Conservation (phyloP, 1,140 invertebrate species). For the Rhynchophorus ferrugineus region DNA sequence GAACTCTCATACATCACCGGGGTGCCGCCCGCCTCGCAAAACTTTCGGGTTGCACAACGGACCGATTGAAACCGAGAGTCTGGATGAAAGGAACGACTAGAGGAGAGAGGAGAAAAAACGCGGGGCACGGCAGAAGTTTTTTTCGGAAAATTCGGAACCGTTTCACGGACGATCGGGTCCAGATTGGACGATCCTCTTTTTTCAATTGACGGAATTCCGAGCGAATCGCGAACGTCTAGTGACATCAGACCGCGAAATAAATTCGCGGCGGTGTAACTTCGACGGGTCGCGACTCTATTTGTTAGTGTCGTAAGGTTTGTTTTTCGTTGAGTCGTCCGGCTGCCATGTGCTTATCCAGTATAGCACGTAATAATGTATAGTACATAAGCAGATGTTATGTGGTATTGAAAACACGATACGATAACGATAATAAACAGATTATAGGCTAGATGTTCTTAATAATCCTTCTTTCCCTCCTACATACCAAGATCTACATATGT, state of each 20-base stretch:
- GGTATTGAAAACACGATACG: too few species aligned
- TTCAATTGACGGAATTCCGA: constrained; percentile 11
- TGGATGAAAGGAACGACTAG: too few species aligned
- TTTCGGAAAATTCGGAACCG: constrained; percentile 9
- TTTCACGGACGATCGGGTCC: background rate
- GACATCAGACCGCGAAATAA: constrained; percentile 32
- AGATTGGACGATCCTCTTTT: constrained; percentile 6
- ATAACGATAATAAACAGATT: too few species aligned
- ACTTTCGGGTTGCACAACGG: too few species aligned
- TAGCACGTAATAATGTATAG: background rate
- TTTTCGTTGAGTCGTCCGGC: background rate
- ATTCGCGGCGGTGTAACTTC: constrained; percentile 13
- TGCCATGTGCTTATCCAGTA: background rate
- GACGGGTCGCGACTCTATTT: constrained; percentile 7
- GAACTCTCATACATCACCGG: background rate
- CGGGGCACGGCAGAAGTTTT: constrained; percentile 1
- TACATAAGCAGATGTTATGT: background rate
- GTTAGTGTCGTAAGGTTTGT: constrained; percentile 18
- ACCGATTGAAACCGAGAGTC: too few species aligned
- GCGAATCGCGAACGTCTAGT: constrained; percentile 9
- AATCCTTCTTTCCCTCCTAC: too few species aligned
- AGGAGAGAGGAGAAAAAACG: background rate
- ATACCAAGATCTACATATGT: too few species aligned
- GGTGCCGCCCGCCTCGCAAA: too few species aligned
- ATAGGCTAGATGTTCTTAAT: too few species aligned